Base-by-base conservation (phyloP, 1,140 invertebrate species). In the Parasteatoda tepidariorum region DNA sequence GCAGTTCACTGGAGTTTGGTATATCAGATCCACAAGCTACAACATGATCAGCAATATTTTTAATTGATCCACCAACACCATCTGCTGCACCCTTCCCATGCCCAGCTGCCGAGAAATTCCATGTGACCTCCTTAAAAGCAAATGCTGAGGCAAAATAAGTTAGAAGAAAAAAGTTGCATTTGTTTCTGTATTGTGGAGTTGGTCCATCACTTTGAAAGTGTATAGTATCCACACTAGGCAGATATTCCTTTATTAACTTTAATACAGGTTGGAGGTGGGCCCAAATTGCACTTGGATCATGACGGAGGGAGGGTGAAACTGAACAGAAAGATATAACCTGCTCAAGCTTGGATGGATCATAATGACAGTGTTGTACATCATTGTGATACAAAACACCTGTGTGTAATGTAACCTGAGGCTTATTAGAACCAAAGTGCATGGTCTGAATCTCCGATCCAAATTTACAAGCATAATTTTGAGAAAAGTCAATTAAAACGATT, bases 181-280 rank as follows among this genome's bases (percentile, higher is more conserved):
- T 26, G 31, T 67, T 67, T 31, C 64, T 6, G 22, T 67, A 67
- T 31, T 67, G 24, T 7, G 64, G 22, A 31, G 64, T 67, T 31
- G 64, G 64, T 6, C 64, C 64, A 67, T 67, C 64, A 31, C 26
- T 31, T 28, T 31, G 31, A 31, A 67, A 67, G 22, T 67, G 64
- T 67, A 67, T 30, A 33, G 64, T 67, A 31, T 67, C 64, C 13
- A 67, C 31, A 6, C 31, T 28, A 6, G 26, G 64, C 4, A 67
- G 22, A 9, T 67, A 9, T 67, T 33, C 22, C 22, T 22, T 15
- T 9, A 67, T 28, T 28, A 67, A 28, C 24, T 31, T 26, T 67
- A 67, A 28, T 15, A 67, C 22, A 11, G 64, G 64, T 15, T 33
- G 64, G 13, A 67, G 31, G 31, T 67, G 64, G 31, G 24, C 24